Percentiles rank a stretch among this genome's conserved stretches.
Evolutionary conservation across 2,888 invertebrate species (phyloP).

Genomic region (Lepidochrysops patricia): DNA sequence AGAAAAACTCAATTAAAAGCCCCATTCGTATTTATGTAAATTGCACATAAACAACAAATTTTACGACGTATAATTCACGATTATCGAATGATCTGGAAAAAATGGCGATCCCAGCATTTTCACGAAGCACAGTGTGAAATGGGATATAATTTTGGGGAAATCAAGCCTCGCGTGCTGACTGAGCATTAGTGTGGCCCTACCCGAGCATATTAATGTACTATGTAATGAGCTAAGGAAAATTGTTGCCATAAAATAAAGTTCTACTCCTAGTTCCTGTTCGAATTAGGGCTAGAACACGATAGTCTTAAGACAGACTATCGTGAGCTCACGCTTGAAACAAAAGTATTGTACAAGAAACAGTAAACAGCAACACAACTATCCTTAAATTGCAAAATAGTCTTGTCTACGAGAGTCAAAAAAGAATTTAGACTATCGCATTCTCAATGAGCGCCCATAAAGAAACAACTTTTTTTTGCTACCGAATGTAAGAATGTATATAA

Average conservation of each 20-base stretch:
- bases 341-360: too few relatives aligned
- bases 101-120: constrained; percentile 6
- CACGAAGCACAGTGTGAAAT: constrained; percentile 55
- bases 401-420: too few relatives aligned
- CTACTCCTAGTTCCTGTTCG: constrained; percentile 37
- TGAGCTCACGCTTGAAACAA: too few relatives aligned
- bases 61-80: constrained; percentile 1
- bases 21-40: background rate
- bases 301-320: too few relatives aligned
- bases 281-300: too few relatives aligned
- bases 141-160: constrained; percentile 72
- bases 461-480: constrained; percentile 5
- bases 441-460: too few relatives aligned
- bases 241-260: constrained; percentile 73
- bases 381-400: too few relatives aligned
- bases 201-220: constrained; percentile 70
- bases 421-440: too few relatives aligned
- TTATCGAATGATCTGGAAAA: background rate
- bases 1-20: background rate
- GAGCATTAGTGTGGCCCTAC: constrained; percentile 67
- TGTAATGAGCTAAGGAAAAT: constrained; percentile 73
- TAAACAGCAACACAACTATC: too few relatives aligned
- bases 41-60: background rate
- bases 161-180: constrained; percentile 69
- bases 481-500: background rate